These are phyloP conservation scores for Zapus hudsonius DNA, from an alignment of 2,113 vertebrate species.

Conservation along the genomic window DNA sequence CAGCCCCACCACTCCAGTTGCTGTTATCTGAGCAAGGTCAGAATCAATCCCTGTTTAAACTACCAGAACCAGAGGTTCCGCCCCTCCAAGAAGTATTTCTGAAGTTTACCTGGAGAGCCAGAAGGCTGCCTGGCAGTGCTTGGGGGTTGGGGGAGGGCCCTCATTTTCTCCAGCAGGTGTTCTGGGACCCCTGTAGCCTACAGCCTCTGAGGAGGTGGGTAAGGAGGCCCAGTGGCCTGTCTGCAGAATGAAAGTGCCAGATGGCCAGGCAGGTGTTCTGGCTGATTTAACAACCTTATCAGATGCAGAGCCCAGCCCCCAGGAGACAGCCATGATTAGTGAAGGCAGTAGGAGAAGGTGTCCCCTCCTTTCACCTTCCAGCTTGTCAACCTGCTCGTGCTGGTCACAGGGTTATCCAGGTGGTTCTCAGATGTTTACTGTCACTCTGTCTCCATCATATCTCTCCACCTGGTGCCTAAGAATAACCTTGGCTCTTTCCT, in stretches of 20 bases:
- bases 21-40: conserved; percentile 24
- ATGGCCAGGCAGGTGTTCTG: conserved; percentile 74
- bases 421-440: not conserved
- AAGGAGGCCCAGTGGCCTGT: conserved; percentile 2
- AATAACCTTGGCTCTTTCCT: not conserved
- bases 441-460: not conserved
- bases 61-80: not conserved
- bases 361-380: not conserved
- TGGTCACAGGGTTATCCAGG: not conserved
- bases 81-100: not conserved
- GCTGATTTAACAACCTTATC: conserved; percentile 74
- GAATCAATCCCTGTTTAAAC: not conserved
- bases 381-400: not conserved
- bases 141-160: not conserved
- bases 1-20: not conserved
- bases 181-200: not conserved
- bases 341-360: not conserved
- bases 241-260: conserved; percentile 65
- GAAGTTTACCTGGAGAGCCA: not conserved
- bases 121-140: not conserved
- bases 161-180: not conserved
- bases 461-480: not conserved
- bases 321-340: not conserved
- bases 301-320: conserved; percentile 61
- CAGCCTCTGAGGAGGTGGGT: conserved; percentile 14